A percentile compares a stretch with the other conserved stretches of the same genome.
These are phyloP conservation scores for Orgyia antiqua DNA, from an alignment of 2,888 invertebrate genomes.

Conservation along the genomic window DNA sequence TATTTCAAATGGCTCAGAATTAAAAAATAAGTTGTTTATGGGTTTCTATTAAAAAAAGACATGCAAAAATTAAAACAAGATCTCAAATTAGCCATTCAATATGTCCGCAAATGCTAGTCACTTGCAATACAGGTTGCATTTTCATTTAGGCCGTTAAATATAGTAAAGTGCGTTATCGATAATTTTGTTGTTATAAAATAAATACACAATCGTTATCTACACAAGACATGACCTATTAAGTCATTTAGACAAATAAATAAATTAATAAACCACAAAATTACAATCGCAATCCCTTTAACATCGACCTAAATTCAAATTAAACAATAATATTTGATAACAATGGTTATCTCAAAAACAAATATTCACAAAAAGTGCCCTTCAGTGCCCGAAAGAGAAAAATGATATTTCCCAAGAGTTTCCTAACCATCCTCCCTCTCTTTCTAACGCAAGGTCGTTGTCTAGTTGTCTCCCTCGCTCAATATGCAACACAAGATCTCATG, in stretches of 20 bases:
- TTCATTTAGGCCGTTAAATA: no score
- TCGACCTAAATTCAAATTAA: slow-evolving; percentile 57
- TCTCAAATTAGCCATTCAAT: no score
- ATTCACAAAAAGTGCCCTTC: slow-evolving; percentile 71
- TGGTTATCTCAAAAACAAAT: slow-evolving; percentile 45
- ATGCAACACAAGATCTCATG: slow-evolving; percentile 74
- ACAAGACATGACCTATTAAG: slow-evolving; percentile 20
- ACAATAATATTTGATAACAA: slow-evolving; percentile 30
- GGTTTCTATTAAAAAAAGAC: no score
- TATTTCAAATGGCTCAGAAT: no score
- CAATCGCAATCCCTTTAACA: slow-evolving; percentile 38
- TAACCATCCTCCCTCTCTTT: slow-evolving; percentile 59
- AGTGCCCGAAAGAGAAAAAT: slow-evolving; percentile 70
- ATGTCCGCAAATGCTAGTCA: no score
- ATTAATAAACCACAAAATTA: slow-evolving; percentile 9
- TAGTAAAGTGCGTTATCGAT: no score
- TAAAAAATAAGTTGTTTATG: no score
- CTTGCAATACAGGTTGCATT: no score
- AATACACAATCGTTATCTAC: slow-evolving; percentile 11
- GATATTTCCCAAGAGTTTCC: slow-evolving; percentile 74
- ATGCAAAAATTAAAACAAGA: no score
- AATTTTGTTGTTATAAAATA: neutral
- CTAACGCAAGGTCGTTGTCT: slow-evolving; percentile 56
- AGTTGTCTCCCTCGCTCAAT: slow-evolving; percentile 60
- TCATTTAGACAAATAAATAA: slow-evolving; percentile 21